Percentiles rank a stretch among this genome's conserved stretches.
Conservation (phyloP, 1,140 invertebrate genomes). For the Drosophila hydei region DNA sequence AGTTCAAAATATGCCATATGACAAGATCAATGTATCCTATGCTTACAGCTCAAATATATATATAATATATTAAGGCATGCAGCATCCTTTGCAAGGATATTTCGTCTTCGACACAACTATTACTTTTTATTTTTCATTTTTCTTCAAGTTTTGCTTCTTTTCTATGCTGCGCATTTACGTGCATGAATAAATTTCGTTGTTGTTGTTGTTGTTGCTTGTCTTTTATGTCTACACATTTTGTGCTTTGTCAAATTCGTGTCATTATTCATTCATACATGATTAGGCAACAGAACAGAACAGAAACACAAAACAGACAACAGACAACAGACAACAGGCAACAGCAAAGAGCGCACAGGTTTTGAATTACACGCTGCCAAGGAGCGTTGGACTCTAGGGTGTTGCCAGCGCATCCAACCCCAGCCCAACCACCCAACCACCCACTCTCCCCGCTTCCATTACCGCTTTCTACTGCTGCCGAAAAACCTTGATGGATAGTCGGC, state of each 20-base stretch:
- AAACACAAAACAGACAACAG: slow-evolving; percentile 52
- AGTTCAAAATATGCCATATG: too few relatives aligned
- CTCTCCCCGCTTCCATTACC: neutral
- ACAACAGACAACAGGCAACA: slow-evolving; percentile 49
- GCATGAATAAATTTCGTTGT: slow-evolving; percentile 70
- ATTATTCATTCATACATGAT: slow-evolving; percentile 83
- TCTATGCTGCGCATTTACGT: slow-evolving; percentile 65
- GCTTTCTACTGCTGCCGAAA: neutral
- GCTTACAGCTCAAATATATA: too few relatives aligned
- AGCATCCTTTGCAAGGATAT: neutral
- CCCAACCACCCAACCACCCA: neutral
- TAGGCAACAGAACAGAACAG: slow-evolving; percentile 65
- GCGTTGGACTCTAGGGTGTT: slow-evolving; percentile 24
- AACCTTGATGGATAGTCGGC: slow-evolving; percentile 41
- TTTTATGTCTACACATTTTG: slow-evolving; percentile 67
- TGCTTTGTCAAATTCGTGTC: slow-evolving; percentile 81
- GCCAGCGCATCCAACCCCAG: slow-evolving; percentile 6
- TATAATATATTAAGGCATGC: too few relatives aligned
- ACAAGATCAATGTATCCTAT: too few relatives aligned
- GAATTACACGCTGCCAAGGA: slow-evolving; percentile 59
- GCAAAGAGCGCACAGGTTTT: slow-evolving; percentile 67
- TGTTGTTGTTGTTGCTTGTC: slow-evolving; percentile 45
- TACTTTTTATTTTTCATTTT: slow-evolving; percentile 5
- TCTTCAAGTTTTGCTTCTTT: slow-evolving; percentile 44
- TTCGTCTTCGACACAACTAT: neutral